A percentile compares a stretch with the other conserved stretches of the same genome.
These are phyloP conservation scores for Halichoerus grypus DNA, from an alignment of 2,113 vertebrate species.

Conservation along the genomic window DNA sequence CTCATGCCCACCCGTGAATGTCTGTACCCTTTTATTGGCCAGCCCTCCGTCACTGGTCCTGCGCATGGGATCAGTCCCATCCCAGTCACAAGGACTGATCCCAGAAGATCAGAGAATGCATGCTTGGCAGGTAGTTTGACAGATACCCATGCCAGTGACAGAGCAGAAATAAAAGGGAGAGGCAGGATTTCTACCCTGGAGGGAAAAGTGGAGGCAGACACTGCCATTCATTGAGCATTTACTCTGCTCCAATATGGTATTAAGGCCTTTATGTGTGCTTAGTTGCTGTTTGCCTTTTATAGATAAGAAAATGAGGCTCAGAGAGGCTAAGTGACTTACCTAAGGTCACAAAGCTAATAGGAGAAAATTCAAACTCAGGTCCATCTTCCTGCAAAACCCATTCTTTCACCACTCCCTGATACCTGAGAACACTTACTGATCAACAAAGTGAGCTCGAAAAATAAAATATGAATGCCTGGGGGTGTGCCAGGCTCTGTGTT, in stretches of 20 bases:
- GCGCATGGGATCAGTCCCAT: not conserved
- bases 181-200: not conserved
- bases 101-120: not conserved
- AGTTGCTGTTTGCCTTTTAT: not conserved
- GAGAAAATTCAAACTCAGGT: not conserved
- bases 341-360: not conserved
- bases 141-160: not conserved
- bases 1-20: fast-evolving
- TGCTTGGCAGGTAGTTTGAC: not conserved
- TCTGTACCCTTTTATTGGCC: not conserved
- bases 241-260: too few species aligned
- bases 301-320: not conserved
- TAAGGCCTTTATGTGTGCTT: not conserved
- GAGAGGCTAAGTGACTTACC: not conserved
- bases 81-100: not conserved
- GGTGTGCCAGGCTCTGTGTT: not conserved
- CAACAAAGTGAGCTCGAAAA: not conserved
- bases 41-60: not conserved
- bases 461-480: not conserved
- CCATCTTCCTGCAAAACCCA: not conserved
- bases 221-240: not conserved
- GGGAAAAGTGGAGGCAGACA: not conserved
- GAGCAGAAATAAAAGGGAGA: not conserved
- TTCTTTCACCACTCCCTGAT: not conserved
- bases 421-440: not conserved